Base-by-base conservation (phyloP, 2,888 invertebrate species). In the Xanthia icteritia region DNA sequence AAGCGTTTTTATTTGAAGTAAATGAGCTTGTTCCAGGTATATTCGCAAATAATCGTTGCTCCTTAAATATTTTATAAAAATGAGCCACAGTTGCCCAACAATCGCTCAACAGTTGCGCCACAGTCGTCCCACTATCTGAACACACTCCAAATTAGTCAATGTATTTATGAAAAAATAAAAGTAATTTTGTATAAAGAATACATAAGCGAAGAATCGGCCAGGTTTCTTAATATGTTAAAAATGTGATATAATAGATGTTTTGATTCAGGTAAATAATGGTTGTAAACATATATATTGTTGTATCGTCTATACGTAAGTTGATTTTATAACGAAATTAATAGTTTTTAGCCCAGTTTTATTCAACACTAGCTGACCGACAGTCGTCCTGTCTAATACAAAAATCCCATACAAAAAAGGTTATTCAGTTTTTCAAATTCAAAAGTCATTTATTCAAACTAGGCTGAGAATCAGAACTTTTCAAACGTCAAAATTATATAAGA, bases 161-260 rank as follows among this genome's bases (percentile, higher is more conserved):
- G 39, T 88, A 85, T 88, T 88, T 88, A 88, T 82, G 73, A 83
- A 77, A 78, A 76, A 76, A 42, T 4, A 42, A 79, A 70, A 74
- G 68, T 73, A 78, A 87, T 87, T 88, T 88, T 89, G 83, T 89
- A 88, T 79, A 85, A 85, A 85, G 58, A 85, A 82, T 76, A 82
- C 65, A 80, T 76, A 84, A 78, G 79, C 81, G 36, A 83, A 83
- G 85, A 86, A 88, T 89, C 91, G 93, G 93, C 93, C 93, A 89
- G 88, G 88, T 89, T 90, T 93, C 92, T 93, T 93, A 92, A 92
- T 81, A 71, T 87, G 83, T 87, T 77, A 86, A 88, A 91, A 90
- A 91, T 90, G 88, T 92, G 92, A 92, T 92, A 92, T 82, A 90
- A 88, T 90, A 89, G 89, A 91, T 86, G 82, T 88, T 89, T 89